These are phyloP conservation scores for Tubulanus polymorphus DNA, from an alignment of 2,888 invertebrate genomes.

Conservation along the genomic window DNA sequence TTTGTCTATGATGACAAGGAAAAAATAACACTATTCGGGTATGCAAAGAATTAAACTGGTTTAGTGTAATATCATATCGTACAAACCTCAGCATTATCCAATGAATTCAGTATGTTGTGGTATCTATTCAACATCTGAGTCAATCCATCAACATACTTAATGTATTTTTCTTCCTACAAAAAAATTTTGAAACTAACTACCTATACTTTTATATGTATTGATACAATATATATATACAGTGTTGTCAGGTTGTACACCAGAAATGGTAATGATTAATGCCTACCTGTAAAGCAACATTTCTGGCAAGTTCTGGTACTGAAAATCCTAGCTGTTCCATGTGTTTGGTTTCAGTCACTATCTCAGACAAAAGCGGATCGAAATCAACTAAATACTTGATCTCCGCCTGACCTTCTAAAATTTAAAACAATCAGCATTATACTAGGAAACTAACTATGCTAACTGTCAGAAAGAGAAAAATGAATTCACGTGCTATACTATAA, in stretches of 20 bases:
- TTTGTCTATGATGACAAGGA: slow-evolving; percentile 38
- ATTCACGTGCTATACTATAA: background rate
- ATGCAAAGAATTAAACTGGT: too few species aligned
- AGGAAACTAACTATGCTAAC: too few species aligned
- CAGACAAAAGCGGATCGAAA: slow-evolving; percentile 52
- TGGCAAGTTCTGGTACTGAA: slow-evolving; percentile 53
- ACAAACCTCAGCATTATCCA: slow-evolving; percentile 73
- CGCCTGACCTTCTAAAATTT: slow-evolving; percentile 9
- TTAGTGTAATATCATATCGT: too few species aligned
- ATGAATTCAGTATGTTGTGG: slow-evolving; percentile 62
- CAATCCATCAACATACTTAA: slow-evolving; percentile 51
- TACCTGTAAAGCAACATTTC: slow-evolving; percentile 55
- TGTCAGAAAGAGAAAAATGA: background rate
- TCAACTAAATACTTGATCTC: slow-evolving; percentile 51
- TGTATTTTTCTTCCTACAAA: slow-evolving; percentile 52
- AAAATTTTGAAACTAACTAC: too few species aligned
- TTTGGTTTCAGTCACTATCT: slow-evolving; percentile 55
- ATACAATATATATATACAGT: too few species aligned
- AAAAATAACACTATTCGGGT: too few species aligned
- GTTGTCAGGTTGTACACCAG: background rate
- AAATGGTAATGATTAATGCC: background rate
- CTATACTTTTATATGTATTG: too few species aligned
- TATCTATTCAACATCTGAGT: slow-evolving; percentile 49
- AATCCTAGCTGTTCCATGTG: slow-evolving; percentile 55
- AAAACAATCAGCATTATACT: background rate